Evolutionary conservation across 2,888 invertebrate genomes (phyloP), one percentile per base, ranked within the genome.

Genomic region (Sinelater perroti): DNA sequence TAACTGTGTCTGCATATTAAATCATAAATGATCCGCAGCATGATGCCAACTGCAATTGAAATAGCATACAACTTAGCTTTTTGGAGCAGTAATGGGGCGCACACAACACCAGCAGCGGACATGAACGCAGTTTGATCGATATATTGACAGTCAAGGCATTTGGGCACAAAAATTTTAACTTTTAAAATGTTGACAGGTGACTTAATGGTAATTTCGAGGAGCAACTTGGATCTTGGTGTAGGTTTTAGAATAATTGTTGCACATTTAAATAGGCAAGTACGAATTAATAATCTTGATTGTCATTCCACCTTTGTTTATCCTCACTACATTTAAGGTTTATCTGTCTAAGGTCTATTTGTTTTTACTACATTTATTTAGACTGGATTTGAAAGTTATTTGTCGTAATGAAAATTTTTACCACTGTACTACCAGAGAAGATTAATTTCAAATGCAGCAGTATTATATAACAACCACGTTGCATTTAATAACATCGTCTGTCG

Each of bases 121-220:
- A 35, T 16, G 2, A 14, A 33, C 11, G 16, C 11, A 33, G 7
- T 10, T 30, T 5, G 10, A 10, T 1, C 16, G 14, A 33, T 14
- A 33, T 33, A 14, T 2, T 14, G 4, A 33, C 16, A 33, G 8
- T 5, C 17, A 8, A 17, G 35, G 18, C 8, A 7, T 35, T 35
- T 17, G 5, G 1, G 10, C 45, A 45, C 45, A 17, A 24, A 11
- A 45, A 45, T 45, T 45, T 44, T 18, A 30, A 10, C 17, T 30
- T 30, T n/a, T 45, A 17, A 16, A 13, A 26, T 44, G 14, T 24
- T 10, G 21, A 18, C 13, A 28, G 16, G 18, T 26, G 28, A 44
- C 11, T 44, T 33, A 33, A 31, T 33, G 33, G 16, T 16, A 33
- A 14, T 3, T 33, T 5, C 3, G 16, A 33, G 6, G 2, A 24